Base-by-base conservation (phyloP, 2,797 vertebrate species). In the Leptodactylus fallax region DNA sequence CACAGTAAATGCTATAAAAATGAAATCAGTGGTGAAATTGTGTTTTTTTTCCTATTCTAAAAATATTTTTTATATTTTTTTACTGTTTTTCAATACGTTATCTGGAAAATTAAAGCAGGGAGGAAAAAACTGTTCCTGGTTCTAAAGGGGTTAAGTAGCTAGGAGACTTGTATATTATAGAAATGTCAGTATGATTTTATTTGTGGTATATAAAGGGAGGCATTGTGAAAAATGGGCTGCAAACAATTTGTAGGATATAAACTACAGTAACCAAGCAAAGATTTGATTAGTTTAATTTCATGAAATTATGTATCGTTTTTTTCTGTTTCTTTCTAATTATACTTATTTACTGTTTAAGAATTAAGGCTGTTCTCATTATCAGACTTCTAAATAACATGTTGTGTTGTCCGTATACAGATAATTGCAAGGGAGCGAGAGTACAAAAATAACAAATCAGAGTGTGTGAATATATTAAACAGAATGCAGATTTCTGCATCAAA, bases 401-500 rank as follows among this genome's bases (percentile, higher is more conserved):
- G 23, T 56, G 56, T 56, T 27, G 51, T 25, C 77, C 27, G 51
- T 25, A 55, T 79, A 79, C 77, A 56, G 53, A 79, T 79, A 79
- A 79, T 79, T 79, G 14, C 53, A 79, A 58, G 23, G 25, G 53
- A 55, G 25, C 23, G 11, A 11, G 53, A 56, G 25, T 14, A 79
- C 47, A 76, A 12, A 76, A 76, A 11, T 76, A 56, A 79, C n/a
- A 79, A 79, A 79, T 79, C 53, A 56, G 53, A 79, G 27, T 58
- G 53, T 27, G 23, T 56, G 51, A 79, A 79, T 56, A 78, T 78
- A 78, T 25, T 55, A 53, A 56, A 19, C 23, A 25, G 25, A 79
- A 56, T 79, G 77, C n/a, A 36, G 77, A 56, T 56, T 79, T n/a
- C 17, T 56, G 77, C 23, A 79, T 79, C 77, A 79, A 55, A 79